These are phyloP conservation scores for Dolichallabes microphthalmus DNA, from an alignment of 2,113 vertebrate genomes.

Conservation along the genomic window DNA sequence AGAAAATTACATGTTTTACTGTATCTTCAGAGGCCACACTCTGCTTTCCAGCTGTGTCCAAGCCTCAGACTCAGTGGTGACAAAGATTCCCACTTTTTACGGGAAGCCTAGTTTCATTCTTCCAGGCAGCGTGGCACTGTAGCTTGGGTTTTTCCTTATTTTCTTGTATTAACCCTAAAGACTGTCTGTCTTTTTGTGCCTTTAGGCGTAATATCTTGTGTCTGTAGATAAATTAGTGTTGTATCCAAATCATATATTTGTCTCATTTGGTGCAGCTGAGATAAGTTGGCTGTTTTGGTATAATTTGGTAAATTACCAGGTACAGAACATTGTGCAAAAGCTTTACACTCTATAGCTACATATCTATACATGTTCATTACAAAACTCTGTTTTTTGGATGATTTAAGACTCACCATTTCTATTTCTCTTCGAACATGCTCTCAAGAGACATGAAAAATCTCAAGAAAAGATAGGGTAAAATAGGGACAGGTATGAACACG, in stretches of 20 bases:
- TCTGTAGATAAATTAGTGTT: neutral
- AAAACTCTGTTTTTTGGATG: neutral
- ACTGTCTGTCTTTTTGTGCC: neutral
- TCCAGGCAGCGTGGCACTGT: constrained; percentile 4
- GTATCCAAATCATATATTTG: neutral
- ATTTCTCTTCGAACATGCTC: neutral
- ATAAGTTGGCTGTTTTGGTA: neutral
- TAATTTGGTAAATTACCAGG: neutral
- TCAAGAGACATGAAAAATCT: neutral
- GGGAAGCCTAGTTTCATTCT: constrained; percentile 12
- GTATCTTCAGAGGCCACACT: constrained; percentile 44
- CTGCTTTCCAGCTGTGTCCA: constrained; percentile 16
- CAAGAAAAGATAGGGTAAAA: neutral
- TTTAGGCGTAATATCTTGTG: neutral
- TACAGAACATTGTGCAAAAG: neutral
- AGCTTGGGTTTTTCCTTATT: neutral
- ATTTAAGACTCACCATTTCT: neutral
- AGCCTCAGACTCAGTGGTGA: constrained; percentile 14
- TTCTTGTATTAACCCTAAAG: neutral
- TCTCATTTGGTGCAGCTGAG: neutral
- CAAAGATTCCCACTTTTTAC: constrained; percentile 28
- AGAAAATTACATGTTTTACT: constrained; percentile 66
- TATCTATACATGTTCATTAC: neutral
- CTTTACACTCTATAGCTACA: neutral
- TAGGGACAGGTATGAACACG: neutral